phyloP scores from a whole-genome alignment of 2,888 invertebrate genomes.

The Drosophila nr. perissopoda region DNA sequence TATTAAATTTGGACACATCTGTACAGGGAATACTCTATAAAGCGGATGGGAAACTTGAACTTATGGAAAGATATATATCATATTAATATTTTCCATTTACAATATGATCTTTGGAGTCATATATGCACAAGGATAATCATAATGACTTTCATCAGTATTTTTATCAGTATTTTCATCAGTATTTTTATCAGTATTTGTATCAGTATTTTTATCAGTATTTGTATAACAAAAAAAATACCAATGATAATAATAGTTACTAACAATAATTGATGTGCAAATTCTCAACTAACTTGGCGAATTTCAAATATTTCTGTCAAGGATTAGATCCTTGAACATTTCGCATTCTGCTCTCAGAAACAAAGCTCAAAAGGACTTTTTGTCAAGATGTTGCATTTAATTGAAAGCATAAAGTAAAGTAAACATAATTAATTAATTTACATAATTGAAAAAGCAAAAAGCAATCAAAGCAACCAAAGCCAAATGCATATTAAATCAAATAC shows the following conservation, averaged over 20 bases:
- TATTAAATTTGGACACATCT: neutral
- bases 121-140: accelerated
- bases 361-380: neutral
- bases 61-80: too few relatives aligned
- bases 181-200: too few relatives aligned
- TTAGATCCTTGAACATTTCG: neutral
- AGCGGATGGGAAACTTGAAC: neutral
- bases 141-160: neutral
- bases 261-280: too few relatives aligned
- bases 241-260: neutral
- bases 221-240: accelerated
- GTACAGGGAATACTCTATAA: neutral
- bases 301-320: neutral
- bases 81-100: neutral
- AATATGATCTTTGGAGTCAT: neutral
- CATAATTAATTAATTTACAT: neutral
- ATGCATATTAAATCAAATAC: constrained; percentile 10
- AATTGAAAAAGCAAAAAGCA: neutral
- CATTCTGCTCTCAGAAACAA: neutral
- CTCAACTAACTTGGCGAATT: neutral
- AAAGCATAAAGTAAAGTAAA: too few relatives aligned
- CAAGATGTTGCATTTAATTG: neutral
- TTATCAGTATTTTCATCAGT: too few relatives aligned
- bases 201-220: too few relatives aligned
- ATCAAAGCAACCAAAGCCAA: neutral